Percentiles rank a stretch among this genome's conserved stretches.
phyloP scores from a whole-genome alignment of 2,888 invertebrate genomes.

The Pelosia muscerda region DNA sequence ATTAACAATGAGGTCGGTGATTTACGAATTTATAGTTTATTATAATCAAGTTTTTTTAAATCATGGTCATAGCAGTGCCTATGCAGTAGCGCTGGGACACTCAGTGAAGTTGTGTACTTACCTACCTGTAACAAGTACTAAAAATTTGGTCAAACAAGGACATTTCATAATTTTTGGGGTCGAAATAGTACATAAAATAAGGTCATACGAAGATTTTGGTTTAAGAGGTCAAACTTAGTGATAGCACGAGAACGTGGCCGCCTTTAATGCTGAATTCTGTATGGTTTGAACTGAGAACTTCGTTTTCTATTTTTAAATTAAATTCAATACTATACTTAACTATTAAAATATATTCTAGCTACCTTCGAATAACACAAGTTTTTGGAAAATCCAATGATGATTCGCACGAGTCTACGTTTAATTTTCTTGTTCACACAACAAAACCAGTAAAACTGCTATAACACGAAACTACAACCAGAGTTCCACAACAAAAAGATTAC shows the following conservation, averaged over 20 bases:
- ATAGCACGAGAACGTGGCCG: too few relatives aligned
- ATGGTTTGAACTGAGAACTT: too few relatives aligned
- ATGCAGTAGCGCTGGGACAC: too few relatives aligned
- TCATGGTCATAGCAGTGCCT: not conserved
- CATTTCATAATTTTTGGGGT: too few relatives aligned
- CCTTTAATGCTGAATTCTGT: too few relatives aligned
- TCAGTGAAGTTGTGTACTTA: too few relatives aligned
- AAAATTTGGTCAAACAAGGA: too few relatives aligned
- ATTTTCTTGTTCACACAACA: not conserved
- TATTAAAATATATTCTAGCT: not conserved
- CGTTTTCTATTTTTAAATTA: not conserved
- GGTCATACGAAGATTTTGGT: too few relatives aligned
- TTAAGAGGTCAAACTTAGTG: too few relatives aligned
- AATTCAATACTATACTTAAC: too few relatives aligned
- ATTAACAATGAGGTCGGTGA: not conserved
- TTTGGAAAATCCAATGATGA: not conserved
- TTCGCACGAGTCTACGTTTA: not conserved
- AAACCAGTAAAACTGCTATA: not conserved
- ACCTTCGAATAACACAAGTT: not conserved
- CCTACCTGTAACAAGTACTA: too few relatives aligned
- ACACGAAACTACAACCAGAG: conserved; percentile 1
- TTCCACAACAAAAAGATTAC: conserved; percentile 10
- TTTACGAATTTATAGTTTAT: not conserved
- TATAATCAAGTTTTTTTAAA: conserved; percentile 5
- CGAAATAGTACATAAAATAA: too few relatives aligned